Evolutionary conservation across 2,797 vertebrate species (phyloP).

Genomic region (Siniperca undulata): DNA sequence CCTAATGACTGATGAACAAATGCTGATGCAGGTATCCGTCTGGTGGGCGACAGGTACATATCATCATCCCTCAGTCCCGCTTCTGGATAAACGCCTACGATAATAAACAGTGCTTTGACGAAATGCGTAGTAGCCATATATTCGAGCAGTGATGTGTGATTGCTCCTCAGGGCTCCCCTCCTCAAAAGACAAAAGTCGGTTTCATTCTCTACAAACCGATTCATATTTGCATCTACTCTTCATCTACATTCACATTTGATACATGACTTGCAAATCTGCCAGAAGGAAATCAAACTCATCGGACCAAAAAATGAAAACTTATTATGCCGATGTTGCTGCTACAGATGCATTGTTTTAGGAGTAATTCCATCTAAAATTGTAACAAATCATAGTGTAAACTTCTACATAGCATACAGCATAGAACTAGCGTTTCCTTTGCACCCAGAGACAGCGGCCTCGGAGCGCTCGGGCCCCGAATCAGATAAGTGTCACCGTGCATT

Average conservation of each 20-base stretch:
- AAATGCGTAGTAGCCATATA: not conserved
- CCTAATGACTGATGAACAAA: not conserved
- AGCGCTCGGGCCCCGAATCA: constrained; percentile 63
- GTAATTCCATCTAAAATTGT: constrained; percentile 1
- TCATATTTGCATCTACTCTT: not conserved
- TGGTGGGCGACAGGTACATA: not conserved
- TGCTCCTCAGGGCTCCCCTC: not conserved
- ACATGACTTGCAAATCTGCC: constrained; percentile 11
- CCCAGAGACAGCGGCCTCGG: constrained; percentile 30
- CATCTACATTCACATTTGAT: not conserved
- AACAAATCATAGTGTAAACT: not conserved
- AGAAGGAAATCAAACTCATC: constrained; percentile 8
- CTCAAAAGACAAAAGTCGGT: not conserved
- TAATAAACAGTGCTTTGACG: not conserved
- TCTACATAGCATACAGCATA: not conserved
- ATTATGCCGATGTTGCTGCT: not conserved
- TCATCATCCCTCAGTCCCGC: not conserved
- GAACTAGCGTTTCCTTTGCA: constrained; percentile 15
- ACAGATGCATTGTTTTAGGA: constrained; percentile 1
- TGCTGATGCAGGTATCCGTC: not conserved
- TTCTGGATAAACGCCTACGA: not conserved
- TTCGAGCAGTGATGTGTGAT: not conserved
- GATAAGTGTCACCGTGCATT: constrained; percentile 82
- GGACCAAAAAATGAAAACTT: constrained; percentile 7
- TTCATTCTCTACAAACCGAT: not conserved